Percentiles rank a stretch among this genome's conserved stretches.
Conservation (phyloP, 2,888 invertebrate genomes). For the Epirrita christyi region DNA sequence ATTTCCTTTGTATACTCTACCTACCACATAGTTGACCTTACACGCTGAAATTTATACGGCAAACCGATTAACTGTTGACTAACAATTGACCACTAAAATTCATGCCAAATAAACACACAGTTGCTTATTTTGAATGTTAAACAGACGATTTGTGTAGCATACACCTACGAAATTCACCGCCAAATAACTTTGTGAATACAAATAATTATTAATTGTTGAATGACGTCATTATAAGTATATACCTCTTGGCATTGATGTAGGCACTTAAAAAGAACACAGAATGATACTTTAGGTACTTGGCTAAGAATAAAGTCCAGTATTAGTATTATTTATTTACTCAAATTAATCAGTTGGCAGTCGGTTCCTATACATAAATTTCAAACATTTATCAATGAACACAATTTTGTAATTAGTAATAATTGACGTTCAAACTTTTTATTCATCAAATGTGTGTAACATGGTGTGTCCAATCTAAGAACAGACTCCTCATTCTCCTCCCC, state of each 20-base stretch:
- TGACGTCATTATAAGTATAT: constrained; percentile 9
- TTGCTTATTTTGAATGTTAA: constrained; percentile 35
- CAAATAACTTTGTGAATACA: constrained; percentile 36
- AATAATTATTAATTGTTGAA: constrained; percentile 37
- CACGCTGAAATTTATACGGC: constrained; percentile 15
- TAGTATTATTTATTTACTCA: too few species aligned
- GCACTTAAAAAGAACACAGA: background rate
- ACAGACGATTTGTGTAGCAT: constrained; percentile 33
- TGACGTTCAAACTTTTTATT: too few species aligned
- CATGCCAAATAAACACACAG: constrained; percentile 35
- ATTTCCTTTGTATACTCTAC: background rate
- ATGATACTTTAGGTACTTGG: too few species aligned
- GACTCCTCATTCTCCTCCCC: too few species aligned
- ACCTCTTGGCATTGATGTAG: background rate
- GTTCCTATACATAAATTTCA: background rate
- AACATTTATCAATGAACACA: background rate
- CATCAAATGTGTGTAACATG: too few species aligned
- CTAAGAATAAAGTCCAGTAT: too few species aligned
- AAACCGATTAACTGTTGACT: constrained; percentile 16
- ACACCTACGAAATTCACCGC: constrained; percentile 25
- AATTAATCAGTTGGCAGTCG: too few species aligned
- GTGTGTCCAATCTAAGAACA: too few species aligned
- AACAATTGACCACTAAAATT: constrained; percentile 26
- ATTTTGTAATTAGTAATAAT: too few species aligned
- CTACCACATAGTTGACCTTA: background rate